Evolutionary conservation across 2,113 vertebrate genomes (phyloP), one percentile per base, ranked within the genome.

Genomic region (Podarcis raffonei): DNA sequence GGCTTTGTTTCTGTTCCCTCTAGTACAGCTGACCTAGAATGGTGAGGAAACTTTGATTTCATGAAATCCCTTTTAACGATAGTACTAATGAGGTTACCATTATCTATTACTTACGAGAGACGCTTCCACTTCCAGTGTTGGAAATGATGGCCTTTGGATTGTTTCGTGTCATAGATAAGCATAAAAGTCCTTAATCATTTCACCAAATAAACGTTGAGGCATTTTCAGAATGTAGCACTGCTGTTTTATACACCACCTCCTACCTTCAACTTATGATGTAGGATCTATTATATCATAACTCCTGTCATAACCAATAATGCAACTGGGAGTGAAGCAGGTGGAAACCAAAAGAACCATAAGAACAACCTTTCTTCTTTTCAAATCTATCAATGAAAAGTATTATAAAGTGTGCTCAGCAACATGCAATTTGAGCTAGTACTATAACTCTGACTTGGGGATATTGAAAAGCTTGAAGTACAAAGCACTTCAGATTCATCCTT

Each of bases 371-470:
- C 5, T 91, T 79, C n/a, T 53, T 18, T 87, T 85, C 42, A 32
- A 72, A 1, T 32, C 27, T 30, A 2, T 82, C 27, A 30, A 42
- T 53, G 59, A 35, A 87, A 0, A 0, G 0, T 20, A 5, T 84
- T 77, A 13, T 1, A 89, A n/a, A 71, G 0, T 13, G 15, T 1
- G 37, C n/a, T 69, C 5, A 81, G 13, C 3, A 53, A 18, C 2
- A 30, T 0, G 0, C 0, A 4, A 1, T 53, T n/a, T 0, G 0
- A 20, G 1, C 3, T 69, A 48, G n/a, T 65, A 86, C 66, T 6
- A 16, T 6, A 69, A 16, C 32, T 85, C 79, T 72, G 53, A 37
- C 1, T 39, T 1, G 1, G 39, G 12, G 6, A 89, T 65, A 62
- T 87, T 18, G n/a, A 16, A 79, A 83, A 48, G 71, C n/a, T 0